These are phyloP conservation scores for Pangasius mekongensis DNA, from an alignment of 2,797 vertebrate genomes.

Conservation along the genomic window DNA sequence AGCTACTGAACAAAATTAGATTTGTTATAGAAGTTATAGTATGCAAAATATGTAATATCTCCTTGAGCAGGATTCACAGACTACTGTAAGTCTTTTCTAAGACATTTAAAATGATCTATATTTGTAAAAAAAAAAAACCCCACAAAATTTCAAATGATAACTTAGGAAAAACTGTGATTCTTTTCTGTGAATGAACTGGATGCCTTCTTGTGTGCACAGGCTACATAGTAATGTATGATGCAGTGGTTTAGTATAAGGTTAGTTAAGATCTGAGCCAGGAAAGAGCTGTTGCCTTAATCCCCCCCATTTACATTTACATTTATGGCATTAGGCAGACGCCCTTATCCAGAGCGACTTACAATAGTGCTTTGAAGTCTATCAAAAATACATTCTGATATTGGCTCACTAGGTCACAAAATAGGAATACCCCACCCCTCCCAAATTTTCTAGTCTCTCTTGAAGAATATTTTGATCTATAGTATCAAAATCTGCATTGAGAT, in stretches of 20 bases:
- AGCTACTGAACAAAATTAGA: neutral
- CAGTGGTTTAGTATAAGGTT: neutral
- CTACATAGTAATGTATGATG: neutral
- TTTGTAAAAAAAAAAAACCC: neutral
- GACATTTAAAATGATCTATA: neutral
- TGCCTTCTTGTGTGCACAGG: neutral
- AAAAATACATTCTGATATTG: no score
- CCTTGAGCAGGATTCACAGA: neutral
- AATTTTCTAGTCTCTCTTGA: neutral
- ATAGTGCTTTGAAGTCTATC: no score
- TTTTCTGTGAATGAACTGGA: neutral
- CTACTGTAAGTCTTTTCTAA: neutral
- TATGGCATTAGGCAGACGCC: no score
- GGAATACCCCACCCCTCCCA: fast-evolving
- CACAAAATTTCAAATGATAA: neutral
- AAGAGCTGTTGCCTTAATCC: neutral
- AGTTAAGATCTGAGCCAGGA: neutral
- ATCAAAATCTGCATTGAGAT: neutral
- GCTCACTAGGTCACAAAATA: no score
- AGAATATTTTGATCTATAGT: neutral
- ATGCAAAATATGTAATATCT: neutral
- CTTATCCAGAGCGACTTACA: no score
- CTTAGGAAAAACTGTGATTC: neutral
- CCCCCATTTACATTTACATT: no score
- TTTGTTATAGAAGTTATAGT: neutral